Evolutionary conservation across 2,888 invertebrate species (phyloP).

Genomic region (Tridacna gigas): DNA sequence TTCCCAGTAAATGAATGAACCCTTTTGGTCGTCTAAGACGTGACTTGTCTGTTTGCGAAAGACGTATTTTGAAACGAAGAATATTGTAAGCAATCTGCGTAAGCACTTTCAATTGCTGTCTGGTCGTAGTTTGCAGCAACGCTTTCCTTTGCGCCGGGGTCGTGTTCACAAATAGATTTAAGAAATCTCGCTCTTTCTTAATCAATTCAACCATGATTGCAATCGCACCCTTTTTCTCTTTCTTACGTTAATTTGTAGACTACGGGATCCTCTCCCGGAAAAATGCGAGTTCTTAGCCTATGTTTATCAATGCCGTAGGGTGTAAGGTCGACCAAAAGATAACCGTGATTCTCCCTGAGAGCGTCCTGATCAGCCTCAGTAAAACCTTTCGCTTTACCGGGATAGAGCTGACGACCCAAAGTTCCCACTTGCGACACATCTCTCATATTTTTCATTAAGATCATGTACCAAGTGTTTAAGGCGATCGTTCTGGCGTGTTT

Average conservation of each 20-base stretch:
- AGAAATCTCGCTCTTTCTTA: constrained; percentile 36
- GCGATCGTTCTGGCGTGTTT: constrained; percentile 43
- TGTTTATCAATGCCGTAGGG: constrained; percentile 19
- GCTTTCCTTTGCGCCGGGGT: constrained; percentile 36
- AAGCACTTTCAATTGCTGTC: constrained; percentile 37
- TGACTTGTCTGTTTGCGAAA: neutral
- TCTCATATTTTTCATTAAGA: constrained; percentile 25
- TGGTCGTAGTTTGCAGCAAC: constrained; percentile 25
- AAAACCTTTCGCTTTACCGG: constrained; percentile 37
- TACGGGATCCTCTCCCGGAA: constrained; percentile 26
- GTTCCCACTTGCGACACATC: neutral
- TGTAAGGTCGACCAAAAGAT: constrained; percentile 33
- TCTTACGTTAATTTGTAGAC: constrained; percentile 38
- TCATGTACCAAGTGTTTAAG: constrained; percentile 39
- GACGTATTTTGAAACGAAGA: neutral
- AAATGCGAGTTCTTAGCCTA: constrained; percentile 28
- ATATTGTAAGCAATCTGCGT: neutral
- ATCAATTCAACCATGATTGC: constrained; percentile 39
- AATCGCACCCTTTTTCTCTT: neutral
- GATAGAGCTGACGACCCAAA: constrained; percentile 22
- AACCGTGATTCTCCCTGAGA: constrained; percentile 15
- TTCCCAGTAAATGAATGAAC: neutral
- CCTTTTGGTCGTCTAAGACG: neutral
- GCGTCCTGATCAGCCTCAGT: constrained; percentile 30
- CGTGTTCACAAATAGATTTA: constrained; percentile 31